A percentile compares a stretch with the other conserved stretches of the same genome.
phyloP scores from a whole-genome alignment of 1,140 invertebrate species.

The Drosophila busckii region DNA sequence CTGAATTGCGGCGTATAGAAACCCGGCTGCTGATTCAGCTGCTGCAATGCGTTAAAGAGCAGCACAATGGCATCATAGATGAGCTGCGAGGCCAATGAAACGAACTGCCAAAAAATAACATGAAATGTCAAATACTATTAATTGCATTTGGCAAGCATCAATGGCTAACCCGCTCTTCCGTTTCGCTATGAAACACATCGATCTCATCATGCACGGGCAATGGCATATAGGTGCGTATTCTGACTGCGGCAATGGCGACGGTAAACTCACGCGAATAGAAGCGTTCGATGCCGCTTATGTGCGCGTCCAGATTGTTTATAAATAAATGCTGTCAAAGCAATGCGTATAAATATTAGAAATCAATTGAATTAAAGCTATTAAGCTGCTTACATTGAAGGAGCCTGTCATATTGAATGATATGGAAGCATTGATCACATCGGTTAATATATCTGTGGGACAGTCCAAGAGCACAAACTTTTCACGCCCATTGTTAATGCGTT shows the following conservation, averaged over 20 bases:
- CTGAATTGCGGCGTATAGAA: constrained; percentile 49
- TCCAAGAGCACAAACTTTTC: constrained; percentile 87
- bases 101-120: constrained; percentile 17
- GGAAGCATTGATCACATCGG: constrained; percentile 78
- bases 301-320: constrained; percentile 61
- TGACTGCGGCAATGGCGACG: constrained; percentile 40
- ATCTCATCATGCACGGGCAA: constrained; percentile 55
- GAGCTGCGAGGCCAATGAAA: constrained; percentile 67
- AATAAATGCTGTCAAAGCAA: constrained; percentile 47
- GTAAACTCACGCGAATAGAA: constrained; percentile 59
- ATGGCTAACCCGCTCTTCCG: constrained; percentile 36
- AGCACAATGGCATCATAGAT: constrained; percentile 85
- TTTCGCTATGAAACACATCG: constrained; percentile 51
- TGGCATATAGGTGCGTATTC: constrained; percentile 55
- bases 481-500: constrained; percentile 83
- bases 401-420: constrained; percentile 67
- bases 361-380: background rate
- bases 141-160: background rate
- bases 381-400: constrained; percentile 60
- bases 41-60: constrained; percentile 82
- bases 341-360: background rate
- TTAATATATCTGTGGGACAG: constrained; percentile 82
- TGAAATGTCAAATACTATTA: background rate
- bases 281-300: constrained; percentile 46
- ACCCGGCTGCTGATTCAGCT: constrained; percentile 26